Evolutionary conservation across 35 echinoderm and acorn worm genomes (phyloP).

Genomic region (Chiridota heheva): DNA sequence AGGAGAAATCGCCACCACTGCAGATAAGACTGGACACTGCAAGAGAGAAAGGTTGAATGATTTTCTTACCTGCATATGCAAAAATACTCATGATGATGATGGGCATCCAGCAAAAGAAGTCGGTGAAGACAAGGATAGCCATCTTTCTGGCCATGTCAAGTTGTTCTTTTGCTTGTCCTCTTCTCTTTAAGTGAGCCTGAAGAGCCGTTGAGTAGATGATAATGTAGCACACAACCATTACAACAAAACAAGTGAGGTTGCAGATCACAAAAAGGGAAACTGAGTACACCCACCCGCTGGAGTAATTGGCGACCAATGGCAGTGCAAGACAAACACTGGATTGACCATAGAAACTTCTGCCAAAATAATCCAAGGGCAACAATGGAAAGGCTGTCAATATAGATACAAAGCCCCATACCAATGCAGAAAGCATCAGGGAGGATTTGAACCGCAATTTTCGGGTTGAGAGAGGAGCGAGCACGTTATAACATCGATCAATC

Average conservation of each 20-base stretch:
- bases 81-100: constrained; percentile 40
- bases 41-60: too few relatives aligned
- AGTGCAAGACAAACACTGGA: constrained; percentile 70
- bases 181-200: neutral
- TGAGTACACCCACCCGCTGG: constrained; percentile 35
- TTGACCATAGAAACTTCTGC: constrained; percentile 49
- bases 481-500: constrained; percentile 20
- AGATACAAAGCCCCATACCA: constrained; percentile 24
- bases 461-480: constrained; percentile 20
- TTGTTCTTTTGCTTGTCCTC: constrained; percentile 19
- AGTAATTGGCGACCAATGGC: constrained; percentile 15
- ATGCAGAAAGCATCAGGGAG: neutral
- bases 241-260: constrained; percentile 55
- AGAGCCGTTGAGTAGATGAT: constrained; percentile 38
- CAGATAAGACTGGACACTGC: too few relatives aligned
- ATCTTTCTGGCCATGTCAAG: constrained; percentile 27
- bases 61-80: too few relatives aligned
- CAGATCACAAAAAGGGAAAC: constrained; percentile 61
- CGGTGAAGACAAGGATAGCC: constrained; percentile 3
- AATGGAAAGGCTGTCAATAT: constrained; percentile 22
- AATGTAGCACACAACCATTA: constrained; percentile 55
- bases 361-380: constrained; percentile 1
- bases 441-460: constrained; percentile 1
- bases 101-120: constrained; percentile 48
- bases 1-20: too few relatives aligned